Base-by-base conservation (phyloP, 2,113 vertebrate species). In the Proterorhinus semilunaris region DNA sequence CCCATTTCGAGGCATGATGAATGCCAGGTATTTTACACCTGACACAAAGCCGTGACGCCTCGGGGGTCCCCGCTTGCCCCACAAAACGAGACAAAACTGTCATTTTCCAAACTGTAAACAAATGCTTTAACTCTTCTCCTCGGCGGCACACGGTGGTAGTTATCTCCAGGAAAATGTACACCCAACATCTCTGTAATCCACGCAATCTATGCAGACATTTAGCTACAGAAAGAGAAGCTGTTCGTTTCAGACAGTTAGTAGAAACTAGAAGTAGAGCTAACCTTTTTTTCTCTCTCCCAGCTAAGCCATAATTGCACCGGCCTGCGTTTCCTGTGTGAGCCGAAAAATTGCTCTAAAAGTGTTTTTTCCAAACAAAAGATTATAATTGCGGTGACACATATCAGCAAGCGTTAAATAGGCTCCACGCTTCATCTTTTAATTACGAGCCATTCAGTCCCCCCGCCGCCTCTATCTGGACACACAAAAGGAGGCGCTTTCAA, bases 21-120 rank as follows among this genome's bases (percentile, higher is more conserved):
- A 21, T 83, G 83, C 57, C 54, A 48, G 69, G 77, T 81, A 89
- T 89, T 82, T 71, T 74, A 6, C 11, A 63, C 52, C 44, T 21
- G 65, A 76, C 74, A 46, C 12, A 43, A 15, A 15, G 49, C 70
- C 16, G 1, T 68, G 66, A 82, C 79, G 52, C 47, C n/a, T 7
- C 0, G 44, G 15, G 15, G 42, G 49, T 70, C 6, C 65, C 16
- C 21, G 61, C 49, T 65, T 61, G 15, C 42, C 58, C 44, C 45
- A 48, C 12, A 67, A 51, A 55, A 59, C 8, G 15, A 43, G 15
- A 50, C 72, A 62, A 62, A 0, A 0, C 21, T 43, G 57, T 55
- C 15, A 70, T 16, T 72, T 8, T 27, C 10, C 15, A n/a, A 69
- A 8, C 13, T 17, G 27, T 59, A 6, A 66, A 15, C 8, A 61